Percentiles rank a stretch among this genome's conserved stretches.
Evolutionary conservation across 2,113 vertebrate species (phyloP).

Genomic region (Tragelaphus imberbis): DNA sequence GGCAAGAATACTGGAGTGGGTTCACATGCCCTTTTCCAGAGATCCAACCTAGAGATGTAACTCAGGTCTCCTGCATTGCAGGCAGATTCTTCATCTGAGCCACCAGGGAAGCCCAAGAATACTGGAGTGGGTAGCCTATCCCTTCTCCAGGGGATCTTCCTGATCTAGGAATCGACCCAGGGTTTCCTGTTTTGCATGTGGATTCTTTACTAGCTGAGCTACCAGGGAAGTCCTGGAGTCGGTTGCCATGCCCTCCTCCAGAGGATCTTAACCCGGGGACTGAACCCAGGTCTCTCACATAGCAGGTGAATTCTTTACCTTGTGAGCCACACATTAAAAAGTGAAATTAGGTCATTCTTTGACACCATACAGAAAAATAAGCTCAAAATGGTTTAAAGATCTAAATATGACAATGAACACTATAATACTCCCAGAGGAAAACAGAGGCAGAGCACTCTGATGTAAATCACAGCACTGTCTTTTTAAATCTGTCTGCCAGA

Average conservation of each 20-base stretch:
- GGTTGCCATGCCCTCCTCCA: neutral
- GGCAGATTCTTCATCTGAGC: neutral
- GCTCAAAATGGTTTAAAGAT: neutral
- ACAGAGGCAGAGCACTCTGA: neutral
- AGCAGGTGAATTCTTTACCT: neutral
- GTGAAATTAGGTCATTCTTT: neutral
- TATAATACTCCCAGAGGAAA: neutral
- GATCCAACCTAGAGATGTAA: neutral
- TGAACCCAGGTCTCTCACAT: neutral
- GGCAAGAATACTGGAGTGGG: neutral
- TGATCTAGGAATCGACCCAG: neutral
- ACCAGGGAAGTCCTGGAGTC: neutral
- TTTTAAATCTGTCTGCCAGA: neutral
- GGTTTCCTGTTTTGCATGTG: neutral
- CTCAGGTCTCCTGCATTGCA: neutral
- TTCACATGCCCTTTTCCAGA: neutral
- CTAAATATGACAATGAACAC: neutral
- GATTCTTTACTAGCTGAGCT: neutral
- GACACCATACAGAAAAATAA: neutral
- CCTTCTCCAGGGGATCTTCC: neutral
- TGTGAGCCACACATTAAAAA: neutral
- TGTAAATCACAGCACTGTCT: neutral
- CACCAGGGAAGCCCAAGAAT: neutral
- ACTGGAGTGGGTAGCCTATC: neutral
- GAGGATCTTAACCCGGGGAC: neutral